Percentiles rank a stretch among this genome's conserved stretches.
These are phyloP conservation scores for Callipepla californica DNA, from an alignment of 2,113 vertebrate species.

Conservation along the genomic window DNA sequence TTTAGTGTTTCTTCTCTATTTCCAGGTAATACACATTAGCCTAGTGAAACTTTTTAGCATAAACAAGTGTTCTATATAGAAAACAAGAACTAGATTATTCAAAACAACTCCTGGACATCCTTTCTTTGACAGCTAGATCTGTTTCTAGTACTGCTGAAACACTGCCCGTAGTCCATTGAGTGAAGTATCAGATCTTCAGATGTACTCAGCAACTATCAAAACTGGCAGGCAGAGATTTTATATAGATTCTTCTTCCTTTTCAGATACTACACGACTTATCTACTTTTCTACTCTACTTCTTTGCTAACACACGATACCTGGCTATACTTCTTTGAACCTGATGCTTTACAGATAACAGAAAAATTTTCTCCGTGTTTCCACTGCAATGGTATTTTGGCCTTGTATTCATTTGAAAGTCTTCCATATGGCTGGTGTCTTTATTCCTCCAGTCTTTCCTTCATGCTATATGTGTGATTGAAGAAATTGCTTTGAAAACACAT, in stretches of 20 bases:
- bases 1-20: slow-evolving; percentile 7
- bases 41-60: slow-evolving; percentile 16
- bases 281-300: background rate
- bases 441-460: background rate
- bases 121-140: slow-evolving; percentile 46
- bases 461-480: background rate
- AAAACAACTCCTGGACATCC: slow-evolving; percentile 30
- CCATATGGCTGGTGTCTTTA: background rate
- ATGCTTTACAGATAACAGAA: background rate
- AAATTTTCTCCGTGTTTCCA: background rate
- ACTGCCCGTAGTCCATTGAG: slow-evolving; percentile 9
- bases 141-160: slow-evolving; percentile 53
- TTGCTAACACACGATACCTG: slow-evolving; percentile 11
- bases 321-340: background rate
- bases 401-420: slow-evolving; percentile 17
- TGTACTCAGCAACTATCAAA: slow-evolving; percentile 19
- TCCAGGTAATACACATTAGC: background rate
- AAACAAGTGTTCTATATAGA: background rate
- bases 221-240: slow-evolving; percentile 1
- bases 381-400: background rate
- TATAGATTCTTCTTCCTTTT: slow-evolving; percentile 3
- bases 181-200: slow-evolving; percentile 48
- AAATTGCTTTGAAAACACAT: background rate
- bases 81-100: slow-evolving; percentile 5
- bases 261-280: background rate